Evolutionary conservation across 2,113 vertebrate genomes (phyloP).

Genomic region (Synodontis membranacea): DNA sequence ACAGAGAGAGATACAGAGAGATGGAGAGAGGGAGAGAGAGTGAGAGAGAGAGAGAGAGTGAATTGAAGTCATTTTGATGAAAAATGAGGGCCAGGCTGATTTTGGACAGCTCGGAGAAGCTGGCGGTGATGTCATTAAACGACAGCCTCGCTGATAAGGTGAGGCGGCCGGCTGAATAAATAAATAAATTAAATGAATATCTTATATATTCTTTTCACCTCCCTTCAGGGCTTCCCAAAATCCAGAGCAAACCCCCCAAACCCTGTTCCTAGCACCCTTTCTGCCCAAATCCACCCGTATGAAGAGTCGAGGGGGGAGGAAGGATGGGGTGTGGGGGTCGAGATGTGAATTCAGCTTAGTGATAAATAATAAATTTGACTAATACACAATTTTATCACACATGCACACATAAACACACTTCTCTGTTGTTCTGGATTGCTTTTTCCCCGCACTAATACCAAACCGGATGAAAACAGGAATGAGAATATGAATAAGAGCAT

Average conservation of each 20-base stretch:
- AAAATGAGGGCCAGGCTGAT: constrained; percentile 68
- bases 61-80: constrained; percentile 66
- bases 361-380: constrained; percentile 80
- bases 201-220: constrained; percentile 73
- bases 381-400: constrained; percentile 65
- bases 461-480: constrained; percentile 78
- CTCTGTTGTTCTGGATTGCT: constrained; percentile 57
- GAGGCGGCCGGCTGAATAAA: constrained; percentile 72
- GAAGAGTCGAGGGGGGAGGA: constrained; percentile 42
- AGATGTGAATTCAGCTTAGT: constrained; percentile 66
- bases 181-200: constrained; percentile 77
- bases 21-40: not conserved
- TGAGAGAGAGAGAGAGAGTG: constrained; percentile 42
- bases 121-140: constrained; percentile 74
- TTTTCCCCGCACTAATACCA: constrained; percentile 66
- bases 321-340: constrained; percentile 47
- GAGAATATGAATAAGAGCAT: constrained; percentile 61
- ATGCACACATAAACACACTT: constrained; percentile 38
- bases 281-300: constrained; percentile 63
- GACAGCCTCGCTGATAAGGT: constrained; percentile 69
- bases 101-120: constrained; percentile 69
- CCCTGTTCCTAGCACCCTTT: constrained; percentile 44
- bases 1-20: not conserved
- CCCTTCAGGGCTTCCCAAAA: constrained; percentile 66
- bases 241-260: constrained; percentile 21